phyloP scores from a whole-genome alignment of 2,888 invertebrate species.

The Drosophila leonis region DNA sequence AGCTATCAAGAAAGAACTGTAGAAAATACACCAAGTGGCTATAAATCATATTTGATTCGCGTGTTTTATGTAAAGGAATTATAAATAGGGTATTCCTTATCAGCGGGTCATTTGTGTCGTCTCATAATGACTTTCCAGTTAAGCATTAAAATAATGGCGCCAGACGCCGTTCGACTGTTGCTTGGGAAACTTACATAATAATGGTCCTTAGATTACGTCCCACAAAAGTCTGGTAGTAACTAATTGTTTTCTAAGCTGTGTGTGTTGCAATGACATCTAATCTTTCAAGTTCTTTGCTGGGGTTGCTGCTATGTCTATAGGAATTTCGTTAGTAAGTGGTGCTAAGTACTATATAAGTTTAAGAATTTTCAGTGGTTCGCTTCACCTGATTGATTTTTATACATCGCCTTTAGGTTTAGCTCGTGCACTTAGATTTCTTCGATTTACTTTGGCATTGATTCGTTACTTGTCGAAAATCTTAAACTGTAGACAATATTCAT shows the following conservation, averaged over 20 bases:
- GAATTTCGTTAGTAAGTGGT: neutral
- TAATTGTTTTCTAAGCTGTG: neutral
- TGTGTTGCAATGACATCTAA: constrained; percentile 15
- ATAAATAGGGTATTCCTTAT: constrained; percentile 31
- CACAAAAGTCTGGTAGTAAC: neutral
- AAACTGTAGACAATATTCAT: neutral
- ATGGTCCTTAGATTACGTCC: neutral
- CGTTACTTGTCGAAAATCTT: neutral
- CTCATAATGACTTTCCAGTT: constrained; percentile 39
- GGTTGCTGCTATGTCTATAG: constrained; percentile 9
- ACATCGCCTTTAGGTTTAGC: neutral
- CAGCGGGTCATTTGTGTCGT: constrained; percentile 30
- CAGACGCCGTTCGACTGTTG: neutral
- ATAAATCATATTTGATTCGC: constrained; percentile 19
- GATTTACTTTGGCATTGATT: neutral
- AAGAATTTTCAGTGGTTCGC: neutral
- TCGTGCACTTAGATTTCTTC: no score
- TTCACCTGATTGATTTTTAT: neutral
- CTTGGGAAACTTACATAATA: constrained; percentile 13
- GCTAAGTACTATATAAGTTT: neutral
- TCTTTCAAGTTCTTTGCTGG: constrained; percentile 39
- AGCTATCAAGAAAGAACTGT: constrained; percentile 36
- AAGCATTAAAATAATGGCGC: neutral
- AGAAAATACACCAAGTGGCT: constrained; percentile 14
- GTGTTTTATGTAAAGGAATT: constrained; percentile 43